Evolutionary conservation across 2,797 vertebrate genomes (phyloP).

Genomic region (Ciconia nigra): DNA sequence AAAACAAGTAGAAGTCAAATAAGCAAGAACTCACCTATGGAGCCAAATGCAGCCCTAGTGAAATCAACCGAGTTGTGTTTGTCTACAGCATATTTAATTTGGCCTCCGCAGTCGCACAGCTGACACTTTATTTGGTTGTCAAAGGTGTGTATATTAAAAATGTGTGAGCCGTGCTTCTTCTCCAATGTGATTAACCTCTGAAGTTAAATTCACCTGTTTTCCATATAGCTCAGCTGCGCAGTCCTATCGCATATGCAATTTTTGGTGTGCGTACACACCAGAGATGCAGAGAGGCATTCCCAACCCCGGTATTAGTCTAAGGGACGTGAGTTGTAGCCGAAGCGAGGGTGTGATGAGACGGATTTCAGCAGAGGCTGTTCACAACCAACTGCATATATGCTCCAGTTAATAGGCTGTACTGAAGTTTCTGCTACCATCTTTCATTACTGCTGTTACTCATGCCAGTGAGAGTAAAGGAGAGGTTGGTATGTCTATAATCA

Average conservation of each 20-base stretch:
- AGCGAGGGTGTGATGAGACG: neutral
- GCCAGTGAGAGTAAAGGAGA: conserved; percentile 31
- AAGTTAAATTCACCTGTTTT: conserved; percentile 16
- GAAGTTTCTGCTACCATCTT: conserved; percentile 18
- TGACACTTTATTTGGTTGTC: conserved; percentile 35
- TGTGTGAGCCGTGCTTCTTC: neutral
- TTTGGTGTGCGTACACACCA: neutral
- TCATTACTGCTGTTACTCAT: conserved; percentile 56
- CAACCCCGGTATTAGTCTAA: neutral
- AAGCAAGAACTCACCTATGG: neutral
- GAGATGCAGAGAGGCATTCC: neutral
- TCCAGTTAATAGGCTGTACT: neutral
- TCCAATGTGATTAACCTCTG: conserved; percentile 11
- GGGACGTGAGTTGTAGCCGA: neutral
- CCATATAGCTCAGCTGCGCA: neutral
- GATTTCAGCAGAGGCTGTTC: neutral
- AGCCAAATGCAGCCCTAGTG: conserved; percentile 2
- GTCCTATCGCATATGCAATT: neutral
- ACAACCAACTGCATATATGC: neutral
- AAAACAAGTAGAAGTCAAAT: conserved; percentile 31
- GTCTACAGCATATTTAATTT: conserved; percentile 34
- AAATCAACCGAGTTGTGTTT: neutral
- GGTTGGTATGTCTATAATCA: conserved; percentile 31
- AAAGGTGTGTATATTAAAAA: conserved; percentile 23
- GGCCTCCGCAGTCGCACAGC: neutral